Evolutionary conservation across 1,140 invertebrate species (phyloP).

Genomic region (Calliphora vicina): DNA sequence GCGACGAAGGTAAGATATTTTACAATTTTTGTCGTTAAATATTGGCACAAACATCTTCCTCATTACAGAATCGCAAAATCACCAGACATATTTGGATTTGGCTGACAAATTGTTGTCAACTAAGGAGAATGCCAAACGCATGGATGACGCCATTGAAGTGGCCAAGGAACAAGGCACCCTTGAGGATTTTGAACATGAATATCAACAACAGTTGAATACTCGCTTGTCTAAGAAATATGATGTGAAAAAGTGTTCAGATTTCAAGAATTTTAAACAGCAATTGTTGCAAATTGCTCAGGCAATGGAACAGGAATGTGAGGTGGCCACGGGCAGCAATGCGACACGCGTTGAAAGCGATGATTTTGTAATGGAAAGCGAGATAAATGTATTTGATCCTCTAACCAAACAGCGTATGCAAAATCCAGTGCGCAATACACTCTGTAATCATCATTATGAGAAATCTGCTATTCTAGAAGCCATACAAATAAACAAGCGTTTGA

Average conservation of each 20-base stretch:
- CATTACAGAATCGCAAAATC: conserved; percentile 27
- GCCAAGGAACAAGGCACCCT: conserved; percentile 27
- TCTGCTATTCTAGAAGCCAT: conserved; percentile 33
- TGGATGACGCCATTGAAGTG: background rate
- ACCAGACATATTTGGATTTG: background rate
- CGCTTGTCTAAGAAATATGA: conserved; percentile 18
- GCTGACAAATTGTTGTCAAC: conserved; percentile 7
- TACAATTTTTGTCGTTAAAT: background rate
- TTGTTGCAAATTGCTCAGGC: conserved; percentile 18
- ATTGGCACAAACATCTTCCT: background rate
- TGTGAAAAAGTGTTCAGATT: conserved; percentile 33
- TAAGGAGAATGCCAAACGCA: background rate
- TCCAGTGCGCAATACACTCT: conserved; percentile 31
- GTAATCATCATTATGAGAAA: conserved; percentile 40
- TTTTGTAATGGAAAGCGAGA: conserved; percentile 34
- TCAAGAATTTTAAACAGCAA: conserved; percentile 30
- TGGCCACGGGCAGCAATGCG: background rate
- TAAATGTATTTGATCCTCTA: conserved; percentile 35
- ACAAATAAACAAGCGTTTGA: background rate
- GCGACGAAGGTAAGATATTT: conserved; percentile 28
- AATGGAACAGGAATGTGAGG: background rate
- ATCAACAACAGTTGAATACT: background rate
- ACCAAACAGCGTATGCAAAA: conserved; percentile 36
- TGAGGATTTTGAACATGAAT: conserved; percentile 16
- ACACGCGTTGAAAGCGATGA: conserved; percentile 19